Evolutionary conservation across 2,797 vertebrate genomes (phyloP).

Genomic region (Halcyon smyrnensis): DNA sequence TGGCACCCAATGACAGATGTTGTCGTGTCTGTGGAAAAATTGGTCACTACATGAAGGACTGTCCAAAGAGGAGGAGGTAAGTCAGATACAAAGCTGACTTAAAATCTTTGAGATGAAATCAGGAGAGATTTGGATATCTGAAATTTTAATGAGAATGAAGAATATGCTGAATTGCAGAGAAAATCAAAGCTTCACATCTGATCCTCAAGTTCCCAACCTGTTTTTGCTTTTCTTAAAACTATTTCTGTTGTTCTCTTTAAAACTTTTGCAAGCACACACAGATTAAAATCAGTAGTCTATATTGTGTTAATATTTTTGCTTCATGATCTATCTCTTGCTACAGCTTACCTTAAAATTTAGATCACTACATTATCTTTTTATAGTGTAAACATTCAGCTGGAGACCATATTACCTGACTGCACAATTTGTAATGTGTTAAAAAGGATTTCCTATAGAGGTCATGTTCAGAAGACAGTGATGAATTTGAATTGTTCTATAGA

Average conservation of each 20-base stretch:
- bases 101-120: neutral
- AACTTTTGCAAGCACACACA: neutral
- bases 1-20: constrained; percentile 97
- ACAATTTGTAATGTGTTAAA: neutral
- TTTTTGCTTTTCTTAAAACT: neutral
- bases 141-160: neutral
- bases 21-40: constrained; percentile 98
- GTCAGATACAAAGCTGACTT: neutral
- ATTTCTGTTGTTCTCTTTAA: neutral
- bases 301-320: neutral
- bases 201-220: neutral
- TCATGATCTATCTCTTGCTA: neutral
- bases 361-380: neutral
- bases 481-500: neutral
- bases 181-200: neutral
- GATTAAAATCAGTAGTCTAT: neutral
- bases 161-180: neutral
- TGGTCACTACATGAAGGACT: constrained; percentile 99
- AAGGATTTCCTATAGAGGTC: neutral
- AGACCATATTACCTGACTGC: neutral
- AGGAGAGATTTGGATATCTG: neutral
- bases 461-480: neutral
- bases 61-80: constrained; percentile 96
- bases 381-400: neutral
- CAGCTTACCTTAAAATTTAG: neutral